These are phyloP conservation scores for Palythoa grandis DNA, from an alignment of 92 coral and sea anemone genomes.

Conservation along the genomic window DNA sequence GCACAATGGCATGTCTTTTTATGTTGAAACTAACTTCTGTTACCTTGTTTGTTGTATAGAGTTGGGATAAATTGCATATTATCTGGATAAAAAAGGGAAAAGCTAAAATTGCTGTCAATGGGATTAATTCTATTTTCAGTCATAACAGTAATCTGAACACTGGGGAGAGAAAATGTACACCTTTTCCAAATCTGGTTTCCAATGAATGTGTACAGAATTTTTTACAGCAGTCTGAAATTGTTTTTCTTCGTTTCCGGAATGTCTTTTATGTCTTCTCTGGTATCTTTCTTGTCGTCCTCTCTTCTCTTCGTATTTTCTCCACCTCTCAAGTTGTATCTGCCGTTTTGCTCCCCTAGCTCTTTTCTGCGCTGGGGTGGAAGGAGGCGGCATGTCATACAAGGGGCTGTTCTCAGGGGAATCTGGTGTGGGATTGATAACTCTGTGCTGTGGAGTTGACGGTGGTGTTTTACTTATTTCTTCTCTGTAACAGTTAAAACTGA, in stretches of 20 bases:
- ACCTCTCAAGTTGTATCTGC: constrained; percentile 64
- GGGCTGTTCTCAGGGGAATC: constrained; percentile 65
- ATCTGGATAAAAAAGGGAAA: no score
- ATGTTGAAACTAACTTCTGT: no score
- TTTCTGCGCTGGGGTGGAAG: constrained; percentile 74
- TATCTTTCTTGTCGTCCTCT: constrained; percentile 68
- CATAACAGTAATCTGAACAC: not conserved
- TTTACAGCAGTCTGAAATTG: not conserved
- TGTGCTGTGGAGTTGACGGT: constrained; percentile 16
- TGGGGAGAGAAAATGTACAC: constrained; percentile 4
- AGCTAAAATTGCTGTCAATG: no score
- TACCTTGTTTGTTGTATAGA: no score
- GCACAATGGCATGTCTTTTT: no score
- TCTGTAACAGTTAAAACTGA: not conserved
- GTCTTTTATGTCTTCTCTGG: constrained; percentile 38
- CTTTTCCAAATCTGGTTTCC: constrained; percentile 61
- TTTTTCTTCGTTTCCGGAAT: not conserved
- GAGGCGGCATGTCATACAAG: constrained; percentile 78
- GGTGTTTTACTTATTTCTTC: not conserved
- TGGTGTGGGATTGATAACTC: not conserved
- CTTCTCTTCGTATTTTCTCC: constrained; percentile 62
- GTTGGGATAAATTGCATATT: no score
- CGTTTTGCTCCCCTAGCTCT: constrained; percentile 68
- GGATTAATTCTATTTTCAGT: not conserved
- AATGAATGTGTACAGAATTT: constrained; percentile 38